Base-by-base conservation (phyloP, 2,797 vertebrate species). In the Sebastes taczanowskii region DNA sequence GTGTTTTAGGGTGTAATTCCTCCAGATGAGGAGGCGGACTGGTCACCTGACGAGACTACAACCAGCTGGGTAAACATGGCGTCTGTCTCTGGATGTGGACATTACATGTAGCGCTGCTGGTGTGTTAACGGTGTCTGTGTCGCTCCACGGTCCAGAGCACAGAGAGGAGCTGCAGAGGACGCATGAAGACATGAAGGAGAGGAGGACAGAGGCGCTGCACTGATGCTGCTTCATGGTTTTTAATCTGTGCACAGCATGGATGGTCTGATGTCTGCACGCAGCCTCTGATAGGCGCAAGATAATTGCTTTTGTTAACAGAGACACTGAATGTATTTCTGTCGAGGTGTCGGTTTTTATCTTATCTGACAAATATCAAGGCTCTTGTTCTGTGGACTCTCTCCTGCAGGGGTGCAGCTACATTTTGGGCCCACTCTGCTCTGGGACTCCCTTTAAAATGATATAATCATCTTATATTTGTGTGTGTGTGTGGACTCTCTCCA, bases 1-100 rank as follows among this genome's bases (percentile, higher is more conserved):
- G 2, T 2, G 65, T 64, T 86, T 83, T n/a, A 7, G 32, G 69
- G 46, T 87, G 78, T 59, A 82, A 71, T 87, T 83, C 4, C 80
- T 74, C 27, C 23, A 32, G 77, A 0, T 25, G 49, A 61, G 81
- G 85, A 30, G 74, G 83, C 1, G 72, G 38, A 4, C 18, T 9
- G 82, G 70, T 96, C 94, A 96, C 92, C 52, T 95, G 95, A 95
- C 89, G 61, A 25, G 88, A 86, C 77, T 78, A 80, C 82, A 49
- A 89, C 86, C 90, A 92, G 92, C 89, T 94, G 93, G 81, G 91
- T 93, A 94, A 96, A 95, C 89, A 95, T 95, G 95, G 95, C 95
- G 94, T 73, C 93, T 46, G 82, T 92, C 68, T 88, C 81, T 77
- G 78, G 76, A 75, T 62, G 86, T 71, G 68, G 83, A 23, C 55